Base-by-base conservation (phyloP, 2,888 invertebrate species). In the Congeria kusceri region DNA sequence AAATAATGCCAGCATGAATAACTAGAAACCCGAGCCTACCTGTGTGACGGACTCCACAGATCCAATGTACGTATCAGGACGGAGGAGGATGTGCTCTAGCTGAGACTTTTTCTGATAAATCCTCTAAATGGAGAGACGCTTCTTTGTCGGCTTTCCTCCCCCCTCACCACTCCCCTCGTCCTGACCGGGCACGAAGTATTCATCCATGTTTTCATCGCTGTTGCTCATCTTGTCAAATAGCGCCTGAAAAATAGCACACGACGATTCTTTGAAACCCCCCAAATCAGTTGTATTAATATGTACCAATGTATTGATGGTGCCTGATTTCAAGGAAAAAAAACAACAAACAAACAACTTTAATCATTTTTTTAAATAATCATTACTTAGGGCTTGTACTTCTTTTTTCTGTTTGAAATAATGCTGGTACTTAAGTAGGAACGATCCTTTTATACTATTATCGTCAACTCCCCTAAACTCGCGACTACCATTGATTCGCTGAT, bases 101-200 rank as follows among this genome's bases (percentile, higher is more conserved):
- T 99, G 99, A 0, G 98, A 96, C 93, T 99, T 99, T 94, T 99
- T 99, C 94, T 99, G 99, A 93, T 99, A 99, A 83, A 97, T 98
- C 90, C 98, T 96, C 92, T 99, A 99, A 85, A 99, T 92, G 0
- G 96, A 95, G 85, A 95, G 92, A 66, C 95, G 94, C 88, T 95
- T 95, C 70, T 93, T 92, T 47, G 84, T 84, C 9, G 80, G 86
- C 62, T 88, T 84, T 3, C 76, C 85, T 13, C 47, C 79, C 9
- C 59, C 82, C n/a, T n/a, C n/a, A 9, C 71, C 82, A 4, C 58
- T 75, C 13, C 56, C 78, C 11, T 63, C 72, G 23, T 62, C 74
- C n/a, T 25, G 23, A 5, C 53, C 53, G 3, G 85, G 84, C 4
- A 87, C 53, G 65, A 81, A 85, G 29, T 74, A 85, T 58, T 80